Evolutionary conservation across 1,140 invertebrate species (phyloP), one percentile per base, ranked within the genome.

Genomic region (Ostrea denselamellosa): DNA sequence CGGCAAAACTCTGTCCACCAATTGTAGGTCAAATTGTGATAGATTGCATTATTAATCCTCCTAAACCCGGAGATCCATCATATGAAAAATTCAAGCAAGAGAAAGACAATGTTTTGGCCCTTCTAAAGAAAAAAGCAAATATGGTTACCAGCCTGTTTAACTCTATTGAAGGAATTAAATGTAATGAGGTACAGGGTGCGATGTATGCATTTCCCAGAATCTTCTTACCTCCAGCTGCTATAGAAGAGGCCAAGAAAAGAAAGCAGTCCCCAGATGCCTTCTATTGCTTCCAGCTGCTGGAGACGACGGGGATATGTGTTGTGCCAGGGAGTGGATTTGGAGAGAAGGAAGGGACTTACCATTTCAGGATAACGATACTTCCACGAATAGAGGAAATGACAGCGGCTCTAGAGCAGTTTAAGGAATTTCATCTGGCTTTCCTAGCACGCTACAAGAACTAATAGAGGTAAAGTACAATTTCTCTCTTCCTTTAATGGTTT

Each of bases 251-350:
- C 25, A 94, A 95, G 90, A 93, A 81, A 0, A 89, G 90, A 81
- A 88, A 91, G 12, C 94, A 95, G 95, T 95, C 96, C 51, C 97
- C 99, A 5, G 99, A 99, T 94, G 97, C 97, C 0, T 99, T 98
- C 94, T 99, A 99, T 94, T 98, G 98, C 54, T 98, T 98, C 95
- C 96, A 98, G 91, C 95, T 99, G 17, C 96, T 99, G 0, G 99
- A 99, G 95, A 96, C 97, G 71, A 99, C 98, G 10, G 98, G 98
- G 90, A 96, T 97, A 89, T 97, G 97, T 93, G 97, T 98, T 58
- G 98, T 99, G 9, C 97, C 99, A 65, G 99, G 98, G 54, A 97
- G 97, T 90, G 99, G 99, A 8, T 99, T 99, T 95, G 98, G 98
- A 0, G 98, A 99, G 95, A 96, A 96, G 91, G 96, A 97, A 7